Base-by-base conservation (phyloP, 2,113 vertebrate species). In the Gallinago jamesoni region DNA sequence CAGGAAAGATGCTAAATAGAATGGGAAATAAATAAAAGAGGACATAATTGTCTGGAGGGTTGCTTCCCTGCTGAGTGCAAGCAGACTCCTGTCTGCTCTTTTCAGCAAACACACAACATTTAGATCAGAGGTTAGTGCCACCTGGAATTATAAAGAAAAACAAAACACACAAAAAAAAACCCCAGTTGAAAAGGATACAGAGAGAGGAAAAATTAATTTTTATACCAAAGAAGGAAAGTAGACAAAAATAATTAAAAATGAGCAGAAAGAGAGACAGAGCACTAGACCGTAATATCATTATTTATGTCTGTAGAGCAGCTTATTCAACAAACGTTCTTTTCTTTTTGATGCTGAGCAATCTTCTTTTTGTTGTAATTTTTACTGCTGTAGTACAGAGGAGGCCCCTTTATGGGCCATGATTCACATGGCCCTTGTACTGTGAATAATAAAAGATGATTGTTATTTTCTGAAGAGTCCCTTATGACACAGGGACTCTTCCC, bases 291-390 rank as follows among this genome's bases (percentile, higher is more conserved):
- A 76, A 91, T 41, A 72, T 78, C 53, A 84, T 69, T 92, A 78
- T 95, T 95, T 93, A 90, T 90, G 66, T 81, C 82, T 30, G 23
- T 77, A 87, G 8, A 76, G 4, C 56, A 69, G 35, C 53, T 94
- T 89, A 53, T 90, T 87, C 76, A 90, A 87, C 35, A 94, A 84
- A 82, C 22, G 31, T 67, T 57, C 41, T 82, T 76, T 83, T 56
- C 48, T 79, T 73, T 82, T 89, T 94, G 53, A 94, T n/a, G 33
- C 30, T 72, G 21, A 88, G 7, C 23, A 84, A 87, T 91, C 52
- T 74, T 82, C 15, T 69, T 90, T 90, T 76, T 84, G 84, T 80
- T 93, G 39, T 60, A 17, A 86, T 52, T 96, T 97, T 94, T 84
- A 84, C 24, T 75, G 43, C 39, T 64, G 43, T 20, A 81, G 30